Evolutionary conservation across 2,888 invertebrate genomes (phyloP), one percentile per base, ranked within the genome.

Genomic region (Conus canariensis): DNA sequence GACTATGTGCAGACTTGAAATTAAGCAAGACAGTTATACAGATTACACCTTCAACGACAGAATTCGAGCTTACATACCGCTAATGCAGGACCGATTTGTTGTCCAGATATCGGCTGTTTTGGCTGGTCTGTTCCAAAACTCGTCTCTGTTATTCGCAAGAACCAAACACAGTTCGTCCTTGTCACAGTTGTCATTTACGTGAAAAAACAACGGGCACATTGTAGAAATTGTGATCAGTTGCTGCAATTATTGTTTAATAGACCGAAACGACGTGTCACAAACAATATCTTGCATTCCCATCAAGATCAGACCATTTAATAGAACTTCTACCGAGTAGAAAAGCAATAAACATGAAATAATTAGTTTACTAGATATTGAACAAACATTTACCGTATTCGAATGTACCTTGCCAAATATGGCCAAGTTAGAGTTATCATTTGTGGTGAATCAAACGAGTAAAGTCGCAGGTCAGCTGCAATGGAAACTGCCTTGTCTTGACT

Each of bases 161-260:
- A 98, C 97, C 30, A 98, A 96, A 93, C 97, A 97, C 95, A 97
- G 98, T 80, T 97, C 97, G 90, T 92, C 97, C 74, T 97, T 97
- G 90, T 92, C 97, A 94, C 87, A 97, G 97, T 92, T 97, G 95
- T 89, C 97, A 96, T 98, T 97, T 14, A 97, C 97, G 95, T 97
- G 97, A 67, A 95, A 92, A 95, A 98, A 98, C 93, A 98, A 96
- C 92, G 98, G 98, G 95, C 98, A 98, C 98, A 98, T 98, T 80
- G 45, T 45, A 45, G 45, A 45, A 45, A 45, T 45, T 45, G 45
- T 45, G 45, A 45, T 45, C 45, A 45, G 45, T 45, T 45, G 30
- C 30, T 30, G 45, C 45, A 45, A 45, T 45, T 45, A 45, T 45
- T 45, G 45, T 45, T 45, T 45, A 4, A 45, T 45, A 45, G 1